Evolutionary conservation across 1,140 invertebrate genomes (phyloP).

Genomic region (Procambarus virginalis): DNA sequence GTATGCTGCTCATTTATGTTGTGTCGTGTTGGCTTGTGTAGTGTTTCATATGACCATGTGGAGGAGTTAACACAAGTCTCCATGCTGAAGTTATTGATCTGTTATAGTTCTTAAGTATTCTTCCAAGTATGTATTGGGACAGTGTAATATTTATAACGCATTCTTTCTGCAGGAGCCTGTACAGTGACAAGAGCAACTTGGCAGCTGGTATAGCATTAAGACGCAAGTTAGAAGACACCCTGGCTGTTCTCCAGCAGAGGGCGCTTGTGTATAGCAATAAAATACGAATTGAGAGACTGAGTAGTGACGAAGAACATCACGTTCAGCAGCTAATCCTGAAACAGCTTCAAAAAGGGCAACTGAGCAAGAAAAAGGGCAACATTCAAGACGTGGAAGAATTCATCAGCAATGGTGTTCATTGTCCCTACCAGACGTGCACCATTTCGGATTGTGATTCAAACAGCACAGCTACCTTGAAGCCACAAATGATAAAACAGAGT

Average conservation of each 20-base stretch:
- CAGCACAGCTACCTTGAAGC: conserved; percentile 1
- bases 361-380: conserved; percentile 53
- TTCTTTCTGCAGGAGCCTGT: conserved; percentile 47
- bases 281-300: conserved; percentile 57
- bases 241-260: conserved; percentile 48
- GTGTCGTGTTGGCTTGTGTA: neutral
- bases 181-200: conserved; percentile 39
- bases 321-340: conserved; percentile 55
- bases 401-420: conserved; percentile 14
- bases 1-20: conserved; percentile 17
- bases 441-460: conserved; percentile 22
- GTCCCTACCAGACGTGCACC: neutral
- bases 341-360: conserved; percentile 50
- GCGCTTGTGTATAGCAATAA: conserved; percentile 26
- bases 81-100: no score
- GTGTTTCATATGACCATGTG: no score
- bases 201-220: conserved; percentile 37
- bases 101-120: no score
- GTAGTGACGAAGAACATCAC: conserved; percentile 50
- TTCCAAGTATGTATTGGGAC: no score
- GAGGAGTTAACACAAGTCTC: no score
- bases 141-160: no score
- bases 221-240: conserved; percentile 50
- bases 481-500: neutral
- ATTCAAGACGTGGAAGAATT: conserved; percentile 30